phyloP scores from a whole-genome alignment of 2,888 invertebrate species.

The Muscina levida region DNA sequence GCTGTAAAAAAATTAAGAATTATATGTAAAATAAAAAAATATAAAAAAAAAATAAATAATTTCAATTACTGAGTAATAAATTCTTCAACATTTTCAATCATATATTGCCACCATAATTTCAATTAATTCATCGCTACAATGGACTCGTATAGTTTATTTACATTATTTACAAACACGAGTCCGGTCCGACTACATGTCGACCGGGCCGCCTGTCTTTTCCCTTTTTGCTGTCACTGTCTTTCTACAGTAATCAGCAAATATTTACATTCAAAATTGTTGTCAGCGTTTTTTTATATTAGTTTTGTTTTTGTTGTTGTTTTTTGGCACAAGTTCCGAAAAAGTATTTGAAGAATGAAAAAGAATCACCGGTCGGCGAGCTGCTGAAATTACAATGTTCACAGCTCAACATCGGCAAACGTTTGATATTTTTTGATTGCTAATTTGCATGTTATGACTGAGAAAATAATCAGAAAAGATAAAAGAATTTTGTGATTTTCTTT shows the following conservation, averaged over 20 bases:
- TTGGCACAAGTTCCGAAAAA: conserved; percentile 23
- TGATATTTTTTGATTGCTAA: conserved; percentile 6
- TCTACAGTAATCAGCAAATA: conserved; percentile 35
- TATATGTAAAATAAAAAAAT: no score
- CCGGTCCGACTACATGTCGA: no score
- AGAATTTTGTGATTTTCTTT: no score
- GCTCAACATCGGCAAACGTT: background rate
- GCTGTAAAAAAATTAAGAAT: no score
- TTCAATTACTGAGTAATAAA: no score
- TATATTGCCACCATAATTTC: no score
- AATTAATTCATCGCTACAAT: no score
- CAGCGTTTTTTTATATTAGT: conserved; percentile 7
- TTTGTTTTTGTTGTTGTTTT: background rate
- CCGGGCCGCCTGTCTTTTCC: background rate
- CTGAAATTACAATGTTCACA: conserved; percentile 3
- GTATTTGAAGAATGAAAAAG: conserved; percentile 11
- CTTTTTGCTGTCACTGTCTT: background rate
- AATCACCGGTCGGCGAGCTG: background rate
- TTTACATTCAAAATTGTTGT: conserved; percentile 6
- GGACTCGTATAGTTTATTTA: no score
- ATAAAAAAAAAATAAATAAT: no score
- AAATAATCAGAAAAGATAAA: conserved; percentile 19
- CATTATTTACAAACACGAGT: no score
- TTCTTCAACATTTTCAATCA: no score
- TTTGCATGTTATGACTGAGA: conserved; percentile 14